Evolutionary conservation across 2,113 vertebrate species (phyloP).

Genomic region (Spea multiplicata): DNA sequence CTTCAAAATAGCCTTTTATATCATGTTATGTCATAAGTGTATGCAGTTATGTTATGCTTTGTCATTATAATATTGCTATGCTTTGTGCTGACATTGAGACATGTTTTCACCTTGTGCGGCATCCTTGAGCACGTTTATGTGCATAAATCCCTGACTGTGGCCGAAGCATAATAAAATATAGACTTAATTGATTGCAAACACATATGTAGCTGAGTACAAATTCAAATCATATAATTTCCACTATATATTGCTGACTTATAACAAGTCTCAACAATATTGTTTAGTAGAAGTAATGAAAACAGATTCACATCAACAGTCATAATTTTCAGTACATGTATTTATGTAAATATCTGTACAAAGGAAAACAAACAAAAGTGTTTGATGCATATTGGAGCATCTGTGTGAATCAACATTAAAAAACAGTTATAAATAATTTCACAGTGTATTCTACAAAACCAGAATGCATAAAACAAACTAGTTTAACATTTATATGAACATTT

Average conservation of each 20-base stretch:
- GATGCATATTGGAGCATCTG: slow-evolving; percentile 1
- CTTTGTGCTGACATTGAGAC: too few relatives aligned
- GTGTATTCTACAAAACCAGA: background rate
- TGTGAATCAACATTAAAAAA: slow-evolving; percentile 5
- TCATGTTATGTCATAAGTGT: too few relatives aligned
- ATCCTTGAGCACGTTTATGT: background rate
- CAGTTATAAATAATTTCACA: slow-evolving; percentile 3
- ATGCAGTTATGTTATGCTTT: too few relatives aligned
- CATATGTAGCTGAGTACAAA: too few relatives aligned
- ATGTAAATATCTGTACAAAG: background rate
- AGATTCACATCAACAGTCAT: background rate
- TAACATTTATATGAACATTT: background rate
- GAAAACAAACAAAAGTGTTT: slow-evolving; percentile 4
- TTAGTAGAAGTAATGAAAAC: slow-evolving; percentile 1
- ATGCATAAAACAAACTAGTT: background rate
- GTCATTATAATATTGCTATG: too few relatives aligned
- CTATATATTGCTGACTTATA: background rate
- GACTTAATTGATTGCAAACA: too few relatives aligned
- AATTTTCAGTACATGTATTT: background rate
- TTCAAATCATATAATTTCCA: too few relatives aligned
- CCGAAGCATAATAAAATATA: background rate
- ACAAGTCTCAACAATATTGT: background rate
- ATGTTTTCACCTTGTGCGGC: too few relatives aligned
- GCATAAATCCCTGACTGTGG: background rate
- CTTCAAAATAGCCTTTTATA: too few relatives aligned